Evolutionary conservation across 2,888 invertebrate species (phyloP), one percentile per base, ranked within the genome.

Genomic region (Apamea monoglypha): DNA sequence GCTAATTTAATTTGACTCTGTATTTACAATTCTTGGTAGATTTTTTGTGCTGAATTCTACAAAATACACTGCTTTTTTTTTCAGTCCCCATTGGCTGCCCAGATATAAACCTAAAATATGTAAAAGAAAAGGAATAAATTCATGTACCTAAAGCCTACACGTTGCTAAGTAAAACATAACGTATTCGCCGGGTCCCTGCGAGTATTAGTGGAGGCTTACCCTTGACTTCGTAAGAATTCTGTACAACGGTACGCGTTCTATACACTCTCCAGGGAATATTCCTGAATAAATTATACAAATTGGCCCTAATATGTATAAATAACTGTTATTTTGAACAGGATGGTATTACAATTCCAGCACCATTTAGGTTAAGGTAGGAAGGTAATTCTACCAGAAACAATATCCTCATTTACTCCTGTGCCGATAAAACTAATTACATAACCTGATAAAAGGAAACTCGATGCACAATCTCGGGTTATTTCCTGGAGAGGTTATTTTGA

Each of bases 381-480:
- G 59, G 36, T 36, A 59, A 74, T 50, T 25, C 25, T 29, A 74
- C 29, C 32, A 59, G 25, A 68, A 83, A 61, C 74, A 73, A 68
- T 40, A 68, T 50, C 59, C 59, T 61, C 44, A 56, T 74, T 69
- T 73, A 73, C n/a, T 69, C 21, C 16, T n/a, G n/a, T 61, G n/a
- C 32, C 82, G 64, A 76, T 79, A 84, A 87, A 64, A 71, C 59
- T 87, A 74, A 83, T 84, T 76, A 71, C 16, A 64, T 80, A 59
- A 16, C 32, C 40, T 75, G 67, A 61, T 76, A 78, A 76, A 80
- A 68, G 25, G 78, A 50, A 81, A 80, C 21, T 59, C 16, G 74
- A 85, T 81, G 81, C 78, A 67, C 66, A 72, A 69, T 79, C 53
- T 72, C 66, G 32, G 53, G 40, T 71, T 63, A n/a, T 68, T 74